Base-by-base conservation (phyloP, 1,140 invertebrate genomes). In the Scaptodrosophila lebanonensis region DNA sequence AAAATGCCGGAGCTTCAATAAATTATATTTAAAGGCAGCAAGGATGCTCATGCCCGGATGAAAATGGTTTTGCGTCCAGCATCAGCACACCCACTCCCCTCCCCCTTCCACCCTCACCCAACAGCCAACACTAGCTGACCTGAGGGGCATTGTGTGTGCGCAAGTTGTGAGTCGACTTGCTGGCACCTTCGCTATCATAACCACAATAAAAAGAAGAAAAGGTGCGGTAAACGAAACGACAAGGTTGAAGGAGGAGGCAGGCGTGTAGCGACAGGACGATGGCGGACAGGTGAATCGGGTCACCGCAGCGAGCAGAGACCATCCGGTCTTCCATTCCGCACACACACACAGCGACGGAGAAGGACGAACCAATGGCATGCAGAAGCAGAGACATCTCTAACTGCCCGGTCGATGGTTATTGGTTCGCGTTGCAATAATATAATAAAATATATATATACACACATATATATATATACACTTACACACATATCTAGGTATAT, bases 391-490 rank as follows among this genome's bases (percentile, higher is more conserved):
- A 52, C 53, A 53, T 70, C 66, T 70, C 66, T 66, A 63, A 53
- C 68, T 77, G 77, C 65, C 77, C 67, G 64, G 63, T 83, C 71
- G 72, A 76, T 83, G 76, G 77, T 83, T 83, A 83, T 83, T 83
- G 76, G 76, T 83, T 83, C 76, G 77, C 76, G 71, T 68, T 68
- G 77, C 77, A 83, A 82, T 76, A 76, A 75, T 73, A 79, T 79
- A 75, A 82, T 67, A n/a, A n/a, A n/a, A n/a, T n/a, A n/a, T n/a
- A n/a, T n/a, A n/a, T n/a, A 76, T 67, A 76, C 53, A 72, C 50
- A 66, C 52, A 61, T 11, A 51, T 33, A 17, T 7, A 18, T n/a
- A 29, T 20, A 38, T 25, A 44, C 12, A 51, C 17, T 48, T 3
- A 29, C 15, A 32, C 15, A 33, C 29, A 47, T 15, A 13, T 9